Conservation (phyloP, 2,888 invertebrate species). For the Stenichneumon culpator region DNA sequence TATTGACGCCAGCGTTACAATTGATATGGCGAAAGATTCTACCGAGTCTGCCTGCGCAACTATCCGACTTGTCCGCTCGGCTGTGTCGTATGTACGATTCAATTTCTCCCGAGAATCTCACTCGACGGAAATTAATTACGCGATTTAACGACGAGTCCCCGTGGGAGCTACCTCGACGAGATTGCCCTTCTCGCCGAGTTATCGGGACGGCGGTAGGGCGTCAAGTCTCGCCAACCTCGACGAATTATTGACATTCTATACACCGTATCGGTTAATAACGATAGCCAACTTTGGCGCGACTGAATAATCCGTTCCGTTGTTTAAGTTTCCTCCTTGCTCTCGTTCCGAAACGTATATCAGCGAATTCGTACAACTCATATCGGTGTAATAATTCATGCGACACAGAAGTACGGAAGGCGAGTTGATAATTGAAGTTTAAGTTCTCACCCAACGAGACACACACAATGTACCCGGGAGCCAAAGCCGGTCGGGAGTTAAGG, state of each 20-base stretch:
- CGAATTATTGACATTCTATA: background rate
- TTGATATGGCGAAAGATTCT: no score
- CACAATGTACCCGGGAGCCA: slow-evolving; percentile 42
- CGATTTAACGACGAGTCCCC: slow-evolving; percentile 47
- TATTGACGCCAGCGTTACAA: background rate
- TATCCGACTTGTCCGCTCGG: background rate
- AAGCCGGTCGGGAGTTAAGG: background rate
- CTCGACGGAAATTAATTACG: slow-evolving; percentile 57
- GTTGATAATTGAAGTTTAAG: slow-evolving; percentile 63
- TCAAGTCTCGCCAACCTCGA: background rate
- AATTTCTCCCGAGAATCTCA: background rate
- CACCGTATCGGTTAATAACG: background rate
- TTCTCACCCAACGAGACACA: slow-evolving; percentile 24
- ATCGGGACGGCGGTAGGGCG: no score
- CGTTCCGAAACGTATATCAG: background rate
- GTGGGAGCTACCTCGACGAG: slow-evolving; percentile 55
- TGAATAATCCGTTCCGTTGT: background rate
- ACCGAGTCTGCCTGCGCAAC: no score
- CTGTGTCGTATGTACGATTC: background rate
- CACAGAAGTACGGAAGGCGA: slow-evolving; percentile 29
- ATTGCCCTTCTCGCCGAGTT: slow-evolving; percentile 1
- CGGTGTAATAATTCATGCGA: slow-evolving; percentile 48
- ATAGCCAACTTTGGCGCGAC: background rate
- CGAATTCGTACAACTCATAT: background rate
- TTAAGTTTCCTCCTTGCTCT: background rate